Evolutionary conservation across 2,797 vertebrate species (phyloP), one percentile per base, ranked within the genome.

Genomic region (Moxostoma hubbsi): DNA sequence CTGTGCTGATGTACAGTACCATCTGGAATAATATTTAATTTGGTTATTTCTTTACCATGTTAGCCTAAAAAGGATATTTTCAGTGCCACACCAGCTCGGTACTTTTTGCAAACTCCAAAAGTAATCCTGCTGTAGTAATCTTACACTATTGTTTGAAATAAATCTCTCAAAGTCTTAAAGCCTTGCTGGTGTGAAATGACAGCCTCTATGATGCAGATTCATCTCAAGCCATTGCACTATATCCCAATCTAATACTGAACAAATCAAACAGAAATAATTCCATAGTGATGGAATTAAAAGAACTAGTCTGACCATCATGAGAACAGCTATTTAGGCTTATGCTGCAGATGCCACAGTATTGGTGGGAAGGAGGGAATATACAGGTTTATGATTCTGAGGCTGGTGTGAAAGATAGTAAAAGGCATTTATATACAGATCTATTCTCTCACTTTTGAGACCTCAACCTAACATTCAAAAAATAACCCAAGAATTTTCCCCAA

Each of bases 11-110:
- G 84, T 80, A 75, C 73, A 83, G 77, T 77, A 77, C 89, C 93
- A 93, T 94, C 93, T 93, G 93, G 92, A 95, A 91, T 88, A 90
- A 91, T 89, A 92, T 92, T 92, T 90, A 79, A 71, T 83, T 77
- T 85, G 68, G 36, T 36, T 36, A 36, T 83, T 62, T 66, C 45
- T 24, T 18, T 71, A 51, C 13, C 59, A 57, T 58, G 18, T 63
- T 5, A 66, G 68, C 59, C 51, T 54, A 74, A 51, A 61, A 16
- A 66, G 71, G 7, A 46, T 50, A 71, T 18, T 24, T 55, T 49
- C 16, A 10, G 59, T 59, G 45, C 45, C 55, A 9, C 36, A 36
- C 36, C 36, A 36, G 36, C 24, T 36, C 36, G 36, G 36, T 36
- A 4, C 36, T 36, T 36, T 36, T 36, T 36, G 36, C 59, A 15